Evolutionary conservation across 2,888 invertebrate species (phyloP).

Genomic region (Achlya flavicornis): DNA sequence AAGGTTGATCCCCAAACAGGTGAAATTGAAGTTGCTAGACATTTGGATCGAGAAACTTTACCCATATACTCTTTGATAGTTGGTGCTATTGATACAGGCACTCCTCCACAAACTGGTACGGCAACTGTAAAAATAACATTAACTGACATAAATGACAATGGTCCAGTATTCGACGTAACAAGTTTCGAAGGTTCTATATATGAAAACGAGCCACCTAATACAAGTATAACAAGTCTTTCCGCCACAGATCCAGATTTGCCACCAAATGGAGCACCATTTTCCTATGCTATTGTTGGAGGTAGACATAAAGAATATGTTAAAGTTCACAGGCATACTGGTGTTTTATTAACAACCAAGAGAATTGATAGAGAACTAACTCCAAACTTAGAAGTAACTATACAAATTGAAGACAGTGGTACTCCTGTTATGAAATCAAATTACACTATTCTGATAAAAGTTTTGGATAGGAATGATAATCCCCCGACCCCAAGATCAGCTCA

Average conservation of each 20-base stretch:
- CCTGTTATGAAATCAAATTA: conserved; percentile 93
- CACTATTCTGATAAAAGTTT: conserved; percentile 88
- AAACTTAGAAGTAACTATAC: conserved; percentile 88
- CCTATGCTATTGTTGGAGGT: conserved; percentile 91
- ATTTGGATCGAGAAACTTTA: conserved; percentile 92
- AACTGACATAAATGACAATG: conserved; percentile 96
- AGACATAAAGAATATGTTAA: conserved; percentile 90
- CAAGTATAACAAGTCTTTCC: conserved; percentile 91
- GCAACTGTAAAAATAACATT: conserved; percentile 91
- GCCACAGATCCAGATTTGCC: conserved; percentile 95
- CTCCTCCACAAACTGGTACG: conserved; percentile 96
- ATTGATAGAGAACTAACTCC: conserved; percentile 93
- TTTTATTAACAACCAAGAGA: conserved; percentile 89
- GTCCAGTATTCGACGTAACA: conserved; percentile 90
- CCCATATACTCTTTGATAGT: conserved; percentile 90
- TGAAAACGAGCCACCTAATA: conserved; percentile 94
- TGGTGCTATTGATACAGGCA: conserved; percentile 94
- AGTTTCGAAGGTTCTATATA: conserved; percentile 90
- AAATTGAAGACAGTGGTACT: conserved; percentile 94
- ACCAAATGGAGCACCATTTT: conserved; percentile 95
- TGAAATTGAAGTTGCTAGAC: conserved; percentile 89
- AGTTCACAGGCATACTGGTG: conserved; percentile 91
- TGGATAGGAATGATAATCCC: conserved; percentile 96
- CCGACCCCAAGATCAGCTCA: conserved; percentile 93
- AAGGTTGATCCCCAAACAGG: conserved; percentile 94